A percentile compares a stretch with the other conserved stretches of the same genome.
These are phyloP conservation scores for Crotalus horridus DNA, from an alignment of 2,113 vertebrate genomes.

Conservation along the genomic window DNA sequence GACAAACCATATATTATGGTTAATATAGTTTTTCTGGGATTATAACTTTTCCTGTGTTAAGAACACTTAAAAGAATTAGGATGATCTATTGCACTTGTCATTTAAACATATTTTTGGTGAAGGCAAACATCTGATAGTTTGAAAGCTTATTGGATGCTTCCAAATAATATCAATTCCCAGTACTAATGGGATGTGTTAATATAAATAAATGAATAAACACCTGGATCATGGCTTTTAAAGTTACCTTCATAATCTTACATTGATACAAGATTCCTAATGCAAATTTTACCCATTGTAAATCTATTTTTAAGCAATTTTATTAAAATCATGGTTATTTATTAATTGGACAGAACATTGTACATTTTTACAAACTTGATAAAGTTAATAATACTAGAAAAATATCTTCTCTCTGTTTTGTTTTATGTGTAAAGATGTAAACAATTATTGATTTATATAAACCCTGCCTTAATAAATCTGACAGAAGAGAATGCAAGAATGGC, in stretches of 20 bases:
- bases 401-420: neutral
- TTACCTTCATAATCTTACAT: neutral
- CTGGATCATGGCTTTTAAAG: neutral
- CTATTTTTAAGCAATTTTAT: neutral
- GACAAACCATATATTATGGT: fast-evolving
- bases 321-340: neutral
- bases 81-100: neutral
- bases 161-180: neutral
- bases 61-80: neutral
- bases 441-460: neutral
- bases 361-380: neutral
- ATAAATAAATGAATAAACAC: neutral
- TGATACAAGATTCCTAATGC: neutral
- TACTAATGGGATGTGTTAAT: neutral
- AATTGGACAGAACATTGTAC: neutral
- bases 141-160: neutral
- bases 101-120: neutral
- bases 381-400: neutral
- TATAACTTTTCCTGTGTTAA: neutral
- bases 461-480: neutral
- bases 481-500: neutral
- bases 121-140: neutral
- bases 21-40: neutral
- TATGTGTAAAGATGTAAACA: neutral
- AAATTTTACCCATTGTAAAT: neutral